Evolutionary conservation across 2,113 vertebrate genomes (phyloP), one percentile per base, ranked within the genome.

Genomic region (Chaenogobius annularis): DNA sequence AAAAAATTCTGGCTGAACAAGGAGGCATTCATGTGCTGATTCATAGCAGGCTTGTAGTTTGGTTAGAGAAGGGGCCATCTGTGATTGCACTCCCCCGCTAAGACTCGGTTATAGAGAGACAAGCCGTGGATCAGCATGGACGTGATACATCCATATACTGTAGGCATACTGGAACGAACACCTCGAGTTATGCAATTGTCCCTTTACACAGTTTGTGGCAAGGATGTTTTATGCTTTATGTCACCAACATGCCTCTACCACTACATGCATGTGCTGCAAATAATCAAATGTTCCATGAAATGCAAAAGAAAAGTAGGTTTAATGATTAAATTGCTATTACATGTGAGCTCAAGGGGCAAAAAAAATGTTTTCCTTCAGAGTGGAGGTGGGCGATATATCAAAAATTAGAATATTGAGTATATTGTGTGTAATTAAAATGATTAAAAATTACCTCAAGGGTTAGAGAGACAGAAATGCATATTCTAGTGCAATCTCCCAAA

Each of bases 1-100:
- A 87, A 91, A 90, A 89, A 88, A 62, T 79, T 87, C 68, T 63
- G 46, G 31, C 63, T 74, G 90, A 92, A 94, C 91, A 94, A 93
- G 87, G 88, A 86, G 77, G 83, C 85, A 91, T 92, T 94, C 90
- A 92, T 93, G 77, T 74, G 26, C 68, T 74, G 88, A 89, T 88
- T 90, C 88, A 89, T 85, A 78, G 2, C 79, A 83, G 89, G 74
- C 79, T 70, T 61, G 72, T 69, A 81, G 84, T 69, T 70, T 68
- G 19, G 77, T 77, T 66, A 74, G 83, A 81, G 65, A 80, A 81
- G 78, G 50, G 54, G 79, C 87, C 90, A 91, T 91, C 91, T 90
- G 89, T 86, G 79, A 77, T 91, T 80, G 73, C 85, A 86, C 85
- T 80, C 79, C 82, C 85, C 79, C 74, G 69, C 81, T 80, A 82